Conservation (phyloP, 2,113 vertebrate species). For the Pipa parva region DNA sequence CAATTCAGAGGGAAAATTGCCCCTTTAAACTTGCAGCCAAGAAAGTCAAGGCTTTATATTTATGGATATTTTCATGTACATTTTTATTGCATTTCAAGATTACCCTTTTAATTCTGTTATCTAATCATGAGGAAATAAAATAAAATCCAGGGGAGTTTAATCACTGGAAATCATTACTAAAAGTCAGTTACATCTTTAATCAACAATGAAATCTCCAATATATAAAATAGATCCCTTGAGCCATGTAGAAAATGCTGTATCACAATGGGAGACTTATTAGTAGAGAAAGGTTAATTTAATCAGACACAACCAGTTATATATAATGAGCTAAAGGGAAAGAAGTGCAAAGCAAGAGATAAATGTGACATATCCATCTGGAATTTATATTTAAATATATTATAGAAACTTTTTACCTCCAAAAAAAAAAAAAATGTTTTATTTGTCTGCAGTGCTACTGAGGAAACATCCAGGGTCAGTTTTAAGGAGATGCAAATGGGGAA, state of each 20-base stretch:
- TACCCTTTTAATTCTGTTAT: background rate
- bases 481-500: too few relatives aligned
- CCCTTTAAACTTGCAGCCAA: too few relatives aligned
- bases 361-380: background rate
- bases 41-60: too few relatives aligned
- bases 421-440: too few relatives aligned
- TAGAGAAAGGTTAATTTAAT: conserved; percentile 34
- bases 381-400: too few relatives aligned
- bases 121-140: background rate
- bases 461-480: too few relatives aligned
- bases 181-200: conserved; percentile 11
- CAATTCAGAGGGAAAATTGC: too few relatives aligned
- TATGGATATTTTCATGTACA: too few relatives aligned
- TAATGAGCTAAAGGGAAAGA: background rate
- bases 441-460: too few relatives aligned
- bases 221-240: conserved; percentile 1
- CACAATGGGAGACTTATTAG: conserved; percentile 26
- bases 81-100: too few relatives aligned
- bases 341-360: background rate
- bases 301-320: conserved; percentile 21
- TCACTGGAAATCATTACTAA: conserved; percentile 18
- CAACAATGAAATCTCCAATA: conserved; percentile 20
- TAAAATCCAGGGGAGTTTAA: conserved; percentile 5
- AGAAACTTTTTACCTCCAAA: too few relatives aligned
- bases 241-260: background rate